Base-by-base conservation (phyloP, 2,888 invertebrate genomes). In the Yponomeuta malinellus region DNA sequence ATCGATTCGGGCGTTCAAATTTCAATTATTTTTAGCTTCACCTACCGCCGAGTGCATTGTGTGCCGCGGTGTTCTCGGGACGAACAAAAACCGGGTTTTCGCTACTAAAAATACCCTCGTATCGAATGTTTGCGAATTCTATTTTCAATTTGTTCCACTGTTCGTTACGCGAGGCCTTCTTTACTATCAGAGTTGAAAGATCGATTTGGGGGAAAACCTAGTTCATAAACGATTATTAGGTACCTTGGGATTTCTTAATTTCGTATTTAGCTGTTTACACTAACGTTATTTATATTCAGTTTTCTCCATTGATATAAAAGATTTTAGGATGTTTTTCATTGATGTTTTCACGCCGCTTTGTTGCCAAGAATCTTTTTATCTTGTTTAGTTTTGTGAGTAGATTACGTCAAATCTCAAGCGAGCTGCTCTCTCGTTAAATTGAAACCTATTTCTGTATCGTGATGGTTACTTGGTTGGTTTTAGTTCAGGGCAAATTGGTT, bases 81-180 rank as follows among this genome's bases (percentile, higher is more conserved):
- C 79, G 77, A 77, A 85, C 84, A 86, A 88, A 89, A 91, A 91
- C 90, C 90, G 86, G 91, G 90, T 90, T 90, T 86, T 87, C 81
- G 84, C 74, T 82, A 84, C 91, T 92, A 91, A 84, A 89, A 89
- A 92, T 92, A 91, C 82, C 84, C 86, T 84, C 88, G 84, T 90
- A 92, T 91, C 90, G 84, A 89, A 90, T 90, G 90, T 88, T 90
- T 91, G 88, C 88, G 84, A 88, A 89, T 83, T 89, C 90, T 90
- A 91, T 91, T 92, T 92, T 85, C 80, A 85, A 85, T 82, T 85
- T 84, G 84, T 86, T 83, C 77, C 76, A 81, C 78, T 80, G 81
- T 83, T 80, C 79, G 78, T 73, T 78, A 77, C 78, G 74, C 74
- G 76, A 77, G 79, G 31, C 77, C 72, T 71, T 48, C 68, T 68